Conservation (phyloP, 2,888 invertebrate species). For the Epistrophe eligans region DNA sequence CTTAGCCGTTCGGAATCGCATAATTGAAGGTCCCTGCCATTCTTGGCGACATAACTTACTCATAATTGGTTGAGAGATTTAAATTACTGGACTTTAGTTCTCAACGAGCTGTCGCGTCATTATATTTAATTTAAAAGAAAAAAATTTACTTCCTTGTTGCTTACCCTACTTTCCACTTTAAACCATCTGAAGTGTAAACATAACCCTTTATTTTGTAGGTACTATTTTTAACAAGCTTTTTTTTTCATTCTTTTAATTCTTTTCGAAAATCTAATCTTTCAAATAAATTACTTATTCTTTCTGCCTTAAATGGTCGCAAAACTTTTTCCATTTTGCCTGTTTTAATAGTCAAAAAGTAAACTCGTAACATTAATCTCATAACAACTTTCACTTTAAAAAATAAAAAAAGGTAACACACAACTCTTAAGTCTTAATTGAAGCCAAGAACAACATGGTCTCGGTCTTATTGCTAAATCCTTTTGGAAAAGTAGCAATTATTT, state of each 20-base stretch:
- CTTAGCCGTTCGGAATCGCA: too few relatives aligned
- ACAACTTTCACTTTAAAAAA: slow-evolving; percentile 19
- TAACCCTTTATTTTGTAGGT: too few relatives aligned
- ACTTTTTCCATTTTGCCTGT: not conserved
- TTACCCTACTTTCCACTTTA: too few relatives aligned
- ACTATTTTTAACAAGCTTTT: not conserved
- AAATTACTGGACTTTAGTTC: too few relatives aligned
- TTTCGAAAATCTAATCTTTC: not conserved
- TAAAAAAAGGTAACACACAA: not conserved
- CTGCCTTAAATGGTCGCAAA: not conserved
- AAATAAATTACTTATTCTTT: not conserved
- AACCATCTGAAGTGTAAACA: too few relatives aligned
- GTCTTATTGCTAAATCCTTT: slow-evolving; percentile 44
- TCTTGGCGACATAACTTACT: too few relatives aligned
- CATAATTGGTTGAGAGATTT: too few relatives aligned
- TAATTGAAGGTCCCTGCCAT: too few relatives aligned
- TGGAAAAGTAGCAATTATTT: slow-evolving; percentile 66
- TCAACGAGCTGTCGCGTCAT: too few relatives aligned
- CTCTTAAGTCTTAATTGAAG: slow-evolving; percentile 13
- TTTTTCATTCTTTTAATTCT: not conserved
- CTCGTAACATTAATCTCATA: slow-evolving; percentile 22
- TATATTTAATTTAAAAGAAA: too few relatives aligned
- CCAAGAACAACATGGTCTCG: slow-evolving; percentile 58
- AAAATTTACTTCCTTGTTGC: too few relatives aligned
- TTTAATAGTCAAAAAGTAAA: not conserved